Evolutionary conservation across 2,797 vertebrate species (phyloP).

Genomic region (Sebastes matsubarae): DNA sequence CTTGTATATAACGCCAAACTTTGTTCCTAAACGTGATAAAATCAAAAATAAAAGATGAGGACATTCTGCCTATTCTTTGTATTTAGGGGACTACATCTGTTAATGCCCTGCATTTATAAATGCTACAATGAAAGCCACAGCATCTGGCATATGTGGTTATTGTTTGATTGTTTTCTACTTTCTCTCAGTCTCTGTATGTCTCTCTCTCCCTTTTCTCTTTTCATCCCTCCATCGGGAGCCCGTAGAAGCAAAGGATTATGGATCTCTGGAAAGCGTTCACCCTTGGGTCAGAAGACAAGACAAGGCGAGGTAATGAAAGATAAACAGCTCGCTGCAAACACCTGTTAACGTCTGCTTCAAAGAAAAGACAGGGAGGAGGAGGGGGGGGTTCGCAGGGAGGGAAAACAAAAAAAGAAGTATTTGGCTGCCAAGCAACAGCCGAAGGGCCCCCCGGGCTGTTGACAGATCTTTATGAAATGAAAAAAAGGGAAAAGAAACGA

Average conservation of each 20-base stretch:
- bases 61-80: slow-evolving; percentile 37
- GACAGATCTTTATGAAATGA: slow-evolving; percentile 89
- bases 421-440: slow-evolving; percentile 87
- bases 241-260: slow-evolving; percentile 81
- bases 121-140: slow-evolving; percentile 75
- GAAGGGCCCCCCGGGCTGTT: slow-evolving; percentile 86
- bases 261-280: slow-evolving; percentile 83
- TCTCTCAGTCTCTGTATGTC: slow-evolving; percentile 67
- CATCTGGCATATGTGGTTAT: slow-evolving; percentile 78
- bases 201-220: slow-evolving; percentile 72
- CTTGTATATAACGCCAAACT: slow-evolving; percentile 22
- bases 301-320: slow-evolving; percentile 82
- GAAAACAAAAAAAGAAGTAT: slow-evolving; percentile 83
- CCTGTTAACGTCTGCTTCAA: slow-evolving; percentile 88
- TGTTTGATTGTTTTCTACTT: slow-evolving; percentile 80
- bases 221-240: slow-evolving; percentile 81
- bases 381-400: slow-evolving; percentile 58
- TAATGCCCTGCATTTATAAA: slow-evolving; percentile 66
- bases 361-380: slow-evolving; percentile 80
- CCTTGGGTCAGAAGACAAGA: slow-evolving; percentile 86
- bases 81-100: slow-evolving; percentile 49
- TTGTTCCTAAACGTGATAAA: slow-evolving; percentile 12
- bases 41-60: slow-evolving; percentile 33
- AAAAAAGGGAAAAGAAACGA: slow-evolving; percentile 83
- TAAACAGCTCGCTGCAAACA: slow-evolving; percentile 88